Conservation (phyloP, 1,140 invertebrate species). For the Plectrocnemia conspersa region DNA sequence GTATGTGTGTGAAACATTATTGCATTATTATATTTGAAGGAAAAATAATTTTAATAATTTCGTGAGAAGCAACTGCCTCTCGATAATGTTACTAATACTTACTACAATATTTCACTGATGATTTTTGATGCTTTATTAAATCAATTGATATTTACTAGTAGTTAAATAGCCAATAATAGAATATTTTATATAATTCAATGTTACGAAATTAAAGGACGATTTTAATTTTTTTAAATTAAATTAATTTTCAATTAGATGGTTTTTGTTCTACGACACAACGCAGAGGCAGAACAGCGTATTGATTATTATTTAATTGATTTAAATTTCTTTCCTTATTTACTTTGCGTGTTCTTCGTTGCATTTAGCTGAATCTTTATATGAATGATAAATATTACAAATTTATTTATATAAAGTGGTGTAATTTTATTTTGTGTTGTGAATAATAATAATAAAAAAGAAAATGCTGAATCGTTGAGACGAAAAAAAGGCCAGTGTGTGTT, state of each 20-base stretch:
- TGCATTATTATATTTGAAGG: slow-evolving; percentile 10
- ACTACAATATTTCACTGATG: slow-evolving; percentile 33
- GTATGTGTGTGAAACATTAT: slow-evolving; percentile 31
- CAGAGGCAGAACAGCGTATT: slow-evolving; percentile 1
- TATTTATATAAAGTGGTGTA: slow-evolving; percentile 26
- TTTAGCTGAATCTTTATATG: slow-evolving; percentile 28
- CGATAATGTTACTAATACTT: slow-evolving; percentile 26
- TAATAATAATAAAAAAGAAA: too few relatives aligned
- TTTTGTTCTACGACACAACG: slow-evolving; percentile 11
- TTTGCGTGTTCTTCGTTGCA: slow-evolving; percentile 32
- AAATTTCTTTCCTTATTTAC: slow-evolving; percentile 23
- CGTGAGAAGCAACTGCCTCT: neutral
- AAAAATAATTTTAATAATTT: slow-evolving; percentile 4
- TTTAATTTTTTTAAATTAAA: slow-evolving; percentile 13
- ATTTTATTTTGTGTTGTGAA: slow-evolving; percentile 31
- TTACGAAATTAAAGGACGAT: too few relatives aligned
- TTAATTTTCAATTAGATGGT: neutral
- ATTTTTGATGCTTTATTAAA: slow-evolving; percentile 35
- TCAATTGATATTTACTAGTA: slow-evolving; percentile 30
- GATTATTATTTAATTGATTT: neutral
- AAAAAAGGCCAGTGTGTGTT: slow-evolving; percentile 15
- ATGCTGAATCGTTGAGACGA: slow-evolving; percentile 22
- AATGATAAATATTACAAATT: slow-evolving; percentile 13
- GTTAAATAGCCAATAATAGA: slow-evolving; percentile 34
- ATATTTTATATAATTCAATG: slow-evolving; percentile 29